Percentiles rank a stretch among this genome's conserved stretches.
phyloP scores from a whole-genome alignment of 2,113 vertebrate genomes.

The Rhadina sibilatrix region DNA sequence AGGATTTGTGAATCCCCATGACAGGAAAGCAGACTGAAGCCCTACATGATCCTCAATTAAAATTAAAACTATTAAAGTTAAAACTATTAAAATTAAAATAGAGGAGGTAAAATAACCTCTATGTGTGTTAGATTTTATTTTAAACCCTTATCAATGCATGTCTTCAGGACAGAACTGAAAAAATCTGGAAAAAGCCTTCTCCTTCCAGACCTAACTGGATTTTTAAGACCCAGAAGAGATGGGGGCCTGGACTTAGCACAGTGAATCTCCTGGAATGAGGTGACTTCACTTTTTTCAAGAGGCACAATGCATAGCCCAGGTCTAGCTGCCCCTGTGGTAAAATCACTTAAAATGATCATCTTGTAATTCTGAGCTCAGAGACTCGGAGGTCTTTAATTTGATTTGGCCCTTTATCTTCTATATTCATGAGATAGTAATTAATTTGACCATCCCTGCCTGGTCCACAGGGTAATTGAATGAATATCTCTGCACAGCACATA shows the following conservation, averaged over 20 bases:
- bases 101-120: not conserved
- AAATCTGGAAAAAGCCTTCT: not conserved
- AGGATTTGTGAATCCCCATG: not conserved
- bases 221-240: not conserved
- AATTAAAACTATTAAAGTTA: not conserved
- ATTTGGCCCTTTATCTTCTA: slow-evolving; percentile 24
- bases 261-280: not conserved
- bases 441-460: not conserved
- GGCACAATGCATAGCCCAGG: not conserved
- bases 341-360: not conserved
- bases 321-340: not conserved
- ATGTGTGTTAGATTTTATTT: not conserved
- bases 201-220: not conserved
- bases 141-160: not conserved
- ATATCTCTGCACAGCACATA: not conserved
- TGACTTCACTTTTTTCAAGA: not conserved
- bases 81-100: not conserved
- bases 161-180: not conserved
- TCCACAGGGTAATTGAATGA: not conserved
- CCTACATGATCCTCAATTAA: not conserved
- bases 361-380: not conserved
- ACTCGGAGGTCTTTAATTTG: not conserved
- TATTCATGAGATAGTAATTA: slow-evolving; percentile 11
- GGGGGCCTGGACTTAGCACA: not conserved
- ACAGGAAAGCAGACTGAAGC: not conserved